Evolutionary conservation across 2,797 vertebrate species (phyloP), one percentile per base, ranked within the genome.

Genomic region (Pitangus sulphuratus): DNA sequence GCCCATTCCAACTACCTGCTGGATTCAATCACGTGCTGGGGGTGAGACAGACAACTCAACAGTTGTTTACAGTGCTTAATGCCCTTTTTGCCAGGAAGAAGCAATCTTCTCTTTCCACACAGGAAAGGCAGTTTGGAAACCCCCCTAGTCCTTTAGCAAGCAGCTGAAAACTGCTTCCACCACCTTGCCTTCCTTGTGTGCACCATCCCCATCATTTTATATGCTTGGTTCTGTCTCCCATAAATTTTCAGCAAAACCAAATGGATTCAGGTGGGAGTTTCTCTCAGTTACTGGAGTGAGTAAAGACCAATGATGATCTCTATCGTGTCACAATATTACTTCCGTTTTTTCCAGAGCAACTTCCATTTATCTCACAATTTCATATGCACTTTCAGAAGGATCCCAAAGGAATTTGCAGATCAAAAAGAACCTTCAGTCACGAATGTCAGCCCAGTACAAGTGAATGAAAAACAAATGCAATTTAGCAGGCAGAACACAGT

Each of bases 161-260:
- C 31, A 83, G 51, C 39, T 83, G 61, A 84, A 72, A 17, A 47
- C 17, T 51, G 24, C 28, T 62, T 70, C 22, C 28, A 77, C 30
- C 31, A 70, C 44, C 33, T 81, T 0, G 0, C 30, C 42, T 78
- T 37, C 11, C 28, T 33, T 4, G 0, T 10, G 13, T 51, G 58
- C 28, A 65, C 40, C 18, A 44, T 22, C 33, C 44, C 35, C 19
- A 45, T 33, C 40, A 37, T 19, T 22, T 5, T 15, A 48, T 69
- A 72, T 88, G 64, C 80, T 81, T 1, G 0, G 50, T 42, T 79
- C 51, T 35, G 22, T 12, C 77, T 87, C 51, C 45, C 30, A 24
- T 11, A 31, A 30, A 70, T 64, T 56, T 71, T 84, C 77, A 90
- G 65, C 45, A 77, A 85, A 83, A 72, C 17, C 39, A 58, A 71